phyloP scores from a whole-genome alignment of 2,113 vertebrate genomes.

The Xiphophorus hellerii region DNA sequence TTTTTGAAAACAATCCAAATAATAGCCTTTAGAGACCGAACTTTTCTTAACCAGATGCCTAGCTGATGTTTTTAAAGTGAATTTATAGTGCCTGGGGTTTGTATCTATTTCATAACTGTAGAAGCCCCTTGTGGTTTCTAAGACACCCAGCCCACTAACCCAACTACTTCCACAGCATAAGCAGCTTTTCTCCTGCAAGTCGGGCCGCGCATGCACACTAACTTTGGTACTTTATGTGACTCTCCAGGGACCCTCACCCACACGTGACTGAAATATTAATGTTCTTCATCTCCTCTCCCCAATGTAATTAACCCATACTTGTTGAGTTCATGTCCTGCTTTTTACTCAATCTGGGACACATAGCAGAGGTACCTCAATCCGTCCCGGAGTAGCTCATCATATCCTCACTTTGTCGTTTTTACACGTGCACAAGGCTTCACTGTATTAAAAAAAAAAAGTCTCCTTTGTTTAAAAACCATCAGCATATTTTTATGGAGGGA shows the following conservation, averaged over 20 bases:
- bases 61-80: slow-evolving; percentile 40
- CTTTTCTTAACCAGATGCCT: slow-evolving; percentile 48
- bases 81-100: slow-evolving; percentile 19
- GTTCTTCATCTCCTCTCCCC: slow-evolving; percentile 71
- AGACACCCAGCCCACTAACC: slow-evolving; percentile 44
- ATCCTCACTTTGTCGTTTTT: slow-evolving; percentile 34
- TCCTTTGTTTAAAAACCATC: neutral
- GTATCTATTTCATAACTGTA: slow-evolving; percentile 28
- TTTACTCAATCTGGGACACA: slow-evolving; percentile 78
- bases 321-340: slow-evolving; percentile 77
- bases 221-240: slow-evolving; percentile 40
- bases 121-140: slow-evolving; percentile 34
- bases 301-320: slow-evolving; percentile 80
- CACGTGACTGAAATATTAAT: slow-evolving; percentile 73
- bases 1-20: neutral
- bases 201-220: slow-evolving; percentile 24
- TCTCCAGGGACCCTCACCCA: slow-evolving; percentile 63
- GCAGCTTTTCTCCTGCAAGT: slow-evolving; percentile 41
- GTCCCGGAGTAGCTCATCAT: slow-evolving; percentile 31
- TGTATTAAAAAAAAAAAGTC: neutral
- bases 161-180: slow-evolving; percentile 32
- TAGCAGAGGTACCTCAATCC: slow-evolving; percentile 48
- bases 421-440: slow-evolving; percentile 9
- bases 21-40: neutral
- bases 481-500: neutral